phyloP scores from a whole-genome alignment of 2,113 vertebrate species.

The Halichoerus grypus region DNA sequence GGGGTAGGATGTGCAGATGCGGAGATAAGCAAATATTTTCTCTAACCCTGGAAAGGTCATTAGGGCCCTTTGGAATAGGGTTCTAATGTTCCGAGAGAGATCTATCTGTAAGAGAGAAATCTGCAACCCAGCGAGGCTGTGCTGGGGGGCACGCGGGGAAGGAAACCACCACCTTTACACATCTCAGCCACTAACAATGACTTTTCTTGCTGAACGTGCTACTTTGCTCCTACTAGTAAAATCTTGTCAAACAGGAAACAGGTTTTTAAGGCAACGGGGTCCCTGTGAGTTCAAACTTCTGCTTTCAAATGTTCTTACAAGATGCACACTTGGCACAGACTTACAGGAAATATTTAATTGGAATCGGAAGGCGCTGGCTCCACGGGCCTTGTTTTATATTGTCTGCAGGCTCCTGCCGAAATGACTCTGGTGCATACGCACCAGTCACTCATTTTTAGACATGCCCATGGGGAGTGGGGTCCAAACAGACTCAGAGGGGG shows the following conservation, averaged over 20 bases:
- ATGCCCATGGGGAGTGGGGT: constrained; percentile 74
- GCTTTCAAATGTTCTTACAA: constrained; percentile 89
- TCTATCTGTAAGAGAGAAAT: constrained; percentile 52
- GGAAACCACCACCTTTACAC: constrained; percentile 84
- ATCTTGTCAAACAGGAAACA: constrained; percentile 92
- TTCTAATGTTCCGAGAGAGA: background rate
- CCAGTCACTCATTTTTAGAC: constrained; percentile 84
- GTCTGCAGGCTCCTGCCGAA: constrained; percentile 78
- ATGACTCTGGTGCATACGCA: constrained; percentile 71
- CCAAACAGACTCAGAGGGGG: background rate
- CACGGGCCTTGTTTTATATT: constrained; percentile 82
- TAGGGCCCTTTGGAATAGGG: constrained; percentile 11
- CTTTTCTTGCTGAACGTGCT: constrained; percentile 86
- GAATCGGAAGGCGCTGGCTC: constrained; percentile 88
- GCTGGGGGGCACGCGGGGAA: accelerated
- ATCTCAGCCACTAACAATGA: constrained; percentile 80
- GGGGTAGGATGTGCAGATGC: background rate
- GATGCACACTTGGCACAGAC: constrained; percentile 88
- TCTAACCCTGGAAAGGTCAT: constrained; percentile 65
- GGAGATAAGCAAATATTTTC: constrained; percentile 71
- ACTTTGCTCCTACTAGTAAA: constrained; percentile 87
- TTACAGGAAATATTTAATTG: constrained; percentile 91
- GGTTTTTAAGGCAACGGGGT: constrained; percentile 88
- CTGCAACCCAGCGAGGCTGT: background rate
- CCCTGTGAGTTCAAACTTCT: constrained; percentile 88